Evolutionary conservation across 2,113 vertebrate genomes (phyloP).

Genomic region (Gobiocypris rarus): DNA sequence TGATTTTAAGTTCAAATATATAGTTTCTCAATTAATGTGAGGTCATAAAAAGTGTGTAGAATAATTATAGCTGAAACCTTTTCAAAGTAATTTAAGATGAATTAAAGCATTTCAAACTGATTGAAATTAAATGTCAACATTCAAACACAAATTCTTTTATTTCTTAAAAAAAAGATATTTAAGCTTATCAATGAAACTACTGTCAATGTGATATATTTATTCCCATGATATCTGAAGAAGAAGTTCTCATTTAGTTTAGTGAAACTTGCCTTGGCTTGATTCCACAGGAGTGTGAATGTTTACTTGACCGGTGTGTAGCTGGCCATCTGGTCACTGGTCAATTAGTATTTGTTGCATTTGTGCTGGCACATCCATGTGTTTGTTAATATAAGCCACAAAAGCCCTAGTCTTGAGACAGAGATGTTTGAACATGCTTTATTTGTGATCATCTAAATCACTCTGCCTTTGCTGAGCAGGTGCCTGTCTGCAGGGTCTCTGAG

Average conservation of each 20-base stretch:
- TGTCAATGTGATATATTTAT: background rate
- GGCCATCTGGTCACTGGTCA: conserved; percentile 59
- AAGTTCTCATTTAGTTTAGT: background rate
- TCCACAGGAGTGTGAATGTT: background rate
- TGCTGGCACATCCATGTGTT: conserved; percentile 48
- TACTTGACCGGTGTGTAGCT: conserved; percentile 20
- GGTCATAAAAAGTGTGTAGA: background rate
- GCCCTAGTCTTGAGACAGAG: conserved; percentile 2
- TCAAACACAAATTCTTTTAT: background rate
- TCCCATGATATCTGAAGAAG: background rate
- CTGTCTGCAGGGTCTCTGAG: background rate
- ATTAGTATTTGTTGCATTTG: conserved; percentile 56
- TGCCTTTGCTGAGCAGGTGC: conserved; percentile 53
- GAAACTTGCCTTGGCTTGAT: conserved; percentile 4
- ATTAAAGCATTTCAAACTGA: background rate
- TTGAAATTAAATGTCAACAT: background rate
- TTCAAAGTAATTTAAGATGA: background rate
- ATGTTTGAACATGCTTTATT: conserved; percentile 48
- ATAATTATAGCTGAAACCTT: background rate
- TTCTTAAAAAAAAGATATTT: background rate
- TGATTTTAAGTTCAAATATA: background rate
- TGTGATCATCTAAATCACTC: conserved; percentile 42
- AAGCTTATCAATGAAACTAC: background rate
- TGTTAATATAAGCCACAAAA: conserved; percentile 35
- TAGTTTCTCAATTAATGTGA: background rate